Conservation (phyloP, 1,140 invertebrate genomes). For the Asobara japonica region DNA sequence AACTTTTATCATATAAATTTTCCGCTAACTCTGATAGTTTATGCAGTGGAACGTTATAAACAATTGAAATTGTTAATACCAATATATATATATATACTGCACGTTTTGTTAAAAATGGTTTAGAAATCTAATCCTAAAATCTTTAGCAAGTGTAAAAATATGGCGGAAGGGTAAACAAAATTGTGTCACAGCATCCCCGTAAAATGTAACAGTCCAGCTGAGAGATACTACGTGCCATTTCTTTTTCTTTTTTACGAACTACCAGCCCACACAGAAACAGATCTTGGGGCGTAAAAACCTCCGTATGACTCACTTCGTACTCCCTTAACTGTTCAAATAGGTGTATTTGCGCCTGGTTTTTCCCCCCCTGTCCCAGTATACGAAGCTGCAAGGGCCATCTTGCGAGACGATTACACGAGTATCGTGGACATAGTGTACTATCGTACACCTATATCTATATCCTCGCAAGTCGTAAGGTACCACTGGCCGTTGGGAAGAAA, state of each 20-base stretch:
- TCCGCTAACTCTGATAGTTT: too few species aligned
- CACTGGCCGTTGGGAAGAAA: neutral
- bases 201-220: neutral
- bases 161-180: neutral
- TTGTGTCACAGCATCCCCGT: neutral
- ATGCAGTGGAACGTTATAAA: too few species aligned
- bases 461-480: constrained; percentile 16
- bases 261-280: neutral
- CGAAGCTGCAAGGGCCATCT: constrained; percentile 22
- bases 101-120: too few species aligned
- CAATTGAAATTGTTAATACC: too few species aligned
- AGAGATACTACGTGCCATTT: neutral
- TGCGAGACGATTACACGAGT: constrained; percentile 33
- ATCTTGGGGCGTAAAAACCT: neutral
- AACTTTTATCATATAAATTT: too few species aligned
- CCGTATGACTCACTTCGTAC: neutral
- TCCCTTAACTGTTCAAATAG: constrained; percentile 11
- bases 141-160: neutral
- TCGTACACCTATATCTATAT: neutral
- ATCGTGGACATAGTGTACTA: neutral
- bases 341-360: neutral
- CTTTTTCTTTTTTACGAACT: neutral
- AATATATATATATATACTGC: too few species aligned
- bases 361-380: neutral
- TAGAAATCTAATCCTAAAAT: neutral